Base-by-base conservation (phyloP, 2,113 vertebrate genomes). In the Murina feae region DNA sequence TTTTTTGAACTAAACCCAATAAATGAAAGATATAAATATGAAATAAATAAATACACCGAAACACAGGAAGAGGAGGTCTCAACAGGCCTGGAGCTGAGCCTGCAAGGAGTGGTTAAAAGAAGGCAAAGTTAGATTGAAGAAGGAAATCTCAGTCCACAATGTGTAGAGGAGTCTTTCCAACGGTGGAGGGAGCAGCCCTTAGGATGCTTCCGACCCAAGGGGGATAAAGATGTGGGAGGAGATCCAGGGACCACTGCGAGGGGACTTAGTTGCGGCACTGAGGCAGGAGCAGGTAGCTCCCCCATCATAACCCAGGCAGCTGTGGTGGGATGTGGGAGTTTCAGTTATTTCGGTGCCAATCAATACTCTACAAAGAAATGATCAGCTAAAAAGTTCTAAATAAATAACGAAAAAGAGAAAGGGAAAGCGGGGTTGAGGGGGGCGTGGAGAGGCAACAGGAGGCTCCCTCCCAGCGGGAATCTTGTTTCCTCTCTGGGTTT, bases 291-390 rank as follows among this genome's bases (percentile, higher is more conserved):
- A 32, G 28, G 44, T 23, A 71, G 32, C 32, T 49, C 42, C 20
- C 20, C 30, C 7, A 20, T 35, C 32, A 17, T 47, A 80, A 25
- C 53, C 79, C 89, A 49, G 42, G 32, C 9, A 49, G 37, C 8
- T 65, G 42, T 74, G 79, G 63, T 47, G n/a, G 66, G 53, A 30
- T 37, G 55, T 23, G 51, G 6, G 78, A 82, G 47, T 25, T 74
- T 55, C 60, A 91, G 20, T 82, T 95, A 47, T 55, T 83, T 76
- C 25, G 71, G 44, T 53, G 51, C 44, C 81, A 89, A 69, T 39
- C 32, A 71, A 49, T 25, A 82, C 51, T 93, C 35, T 72, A 72
- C 84, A 84, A 91, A 82, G 71, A 91, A 94, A 66, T 39, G 30
- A 1, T 83, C 44, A 21, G 55, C 9, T 53, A 25, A 81, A 55